Percentiles rank a stretch among this genome's conserved stretches.
Conservation (phyloP, 2,888 invertebrate species). For the Holacanthella duospinosa region DNA sequence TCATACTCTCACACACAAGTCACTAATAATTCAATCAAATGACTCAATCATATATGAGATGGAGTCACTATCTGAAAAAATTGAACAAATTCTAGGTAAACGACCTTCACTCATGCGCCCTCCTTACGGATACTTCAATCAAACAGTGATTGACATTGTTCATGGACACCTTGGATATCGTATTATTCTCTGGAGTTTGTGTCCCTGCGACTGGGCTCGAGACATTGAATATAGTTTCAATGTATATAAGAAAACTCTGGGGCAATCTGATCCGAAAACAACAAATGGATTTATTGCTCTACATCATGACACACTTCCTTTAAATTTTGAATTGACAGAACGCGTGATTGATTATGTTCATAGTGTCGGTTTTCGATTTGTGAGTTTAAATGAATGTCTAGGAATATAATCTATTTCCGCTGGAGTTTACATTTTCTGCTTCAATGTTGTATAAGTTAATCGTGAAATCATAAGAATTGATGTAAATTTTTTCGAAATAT, state of each 20-base stretch:
- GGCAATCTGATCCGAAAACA: neutral
- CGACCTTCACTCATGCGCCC: conserved; percentile 14
- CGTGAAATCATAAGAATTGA: too few relatives aligned
- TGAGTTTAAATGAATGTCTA: conserved; percentile 18
- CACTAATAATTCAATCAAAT: neutral
- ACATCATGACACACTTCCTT: conserved; percentile 16
- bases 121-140: conserved; percentile 15
- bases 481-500: too few relatives aligned
- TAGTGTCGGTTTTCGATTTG: conserved; percentile 14
- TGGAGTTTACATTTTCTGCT: too few relatives aligned
- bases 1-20: neutral
- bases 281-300: conserved; percentile 15
- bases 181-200: conserved; percentile 17
- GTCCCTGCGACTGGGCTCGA: conserved; percentile 15
- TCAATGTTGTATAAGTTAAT: too few relatives aligned
- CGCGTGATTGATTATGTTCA: conserved; percentile 15
- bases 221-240: conserved; percentile 11
- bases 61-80: neutral
- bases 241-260: neutral
- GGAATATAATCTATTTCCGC: too few relatives aligned
- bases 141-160: conserved; percentile 12
- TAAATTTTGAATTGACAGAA: conserved; percentile 9
- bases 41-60: neutral
- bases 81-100: neutral
- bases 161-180: conserved; percentile 12